phyloP scores from a whole-genome alignment of 2,888 invertebrate genomes.

The Diplazon laetatorius region DNA sequence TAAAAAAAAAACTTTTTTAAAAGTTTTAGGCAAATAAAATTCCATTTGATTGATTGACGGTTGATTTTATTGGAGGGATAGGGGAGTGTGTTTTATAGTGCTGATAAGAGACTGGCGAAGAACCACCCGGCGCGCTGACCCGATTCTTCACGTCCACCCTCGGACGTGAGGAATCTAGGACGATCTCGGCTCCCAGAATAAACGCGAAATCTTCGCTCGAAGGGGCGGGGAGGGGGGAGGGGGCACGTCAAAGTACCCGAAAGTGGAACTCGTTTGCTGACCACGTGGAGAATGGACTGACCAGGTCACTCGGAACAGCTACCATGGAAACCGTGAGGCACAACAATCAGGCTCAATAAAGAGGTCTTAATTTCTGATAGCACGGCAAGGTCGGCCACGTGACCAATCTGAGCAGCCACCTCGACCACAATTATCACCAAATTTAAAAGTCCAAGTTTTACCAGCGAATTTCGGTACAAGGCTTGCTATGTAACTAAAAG shows the following conservation, averaged over 20 bases:
- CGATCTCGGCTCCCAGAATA: constrained; percentile 66
- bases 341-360: constrained; percentile 74
- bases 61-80: too few species aligned
- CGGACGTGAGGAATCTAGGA: constrained; percentile 64
- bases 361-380: constrained; percentile 71
- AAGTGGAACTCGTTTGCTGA: constrained; percentile 70
- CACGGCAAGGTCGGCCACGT: constrained; percentile 76
- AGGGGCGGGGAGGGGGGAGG: constrained; percentile 1
- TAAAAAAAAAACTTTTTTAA: too few species aligned
- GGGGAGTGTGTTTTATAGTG: background rate
- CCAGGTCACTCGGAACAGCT: constrained; percentile 78
- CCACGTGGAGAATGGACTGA: constrained; percentile 80
- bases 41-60: too few species aligned
- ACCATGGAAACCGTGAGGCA: constrained; percentile 78
- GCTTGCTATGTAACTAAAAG: too few species aligned
- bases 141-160: constrained; percentile 43
- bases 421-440: constrained; percentile 4
- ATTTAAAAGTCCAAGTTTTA: too few species aligned
- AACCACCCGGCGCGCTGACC: constrained; percentile 63
- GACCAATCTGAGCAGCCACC: constrained; percentile 32
- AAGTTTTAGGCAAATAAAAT: too few species aligned
- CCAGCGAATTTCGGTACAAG: too few species aligned
- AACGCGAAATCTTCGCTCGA: constrained; percentile 55
- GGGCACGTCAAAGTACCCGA: constrained; percentile 13
- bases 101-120: background rate